Base-by-base conservation (phyloP, 2,797 vertebrate genomes). In the Poecilia velifera region DNA sequence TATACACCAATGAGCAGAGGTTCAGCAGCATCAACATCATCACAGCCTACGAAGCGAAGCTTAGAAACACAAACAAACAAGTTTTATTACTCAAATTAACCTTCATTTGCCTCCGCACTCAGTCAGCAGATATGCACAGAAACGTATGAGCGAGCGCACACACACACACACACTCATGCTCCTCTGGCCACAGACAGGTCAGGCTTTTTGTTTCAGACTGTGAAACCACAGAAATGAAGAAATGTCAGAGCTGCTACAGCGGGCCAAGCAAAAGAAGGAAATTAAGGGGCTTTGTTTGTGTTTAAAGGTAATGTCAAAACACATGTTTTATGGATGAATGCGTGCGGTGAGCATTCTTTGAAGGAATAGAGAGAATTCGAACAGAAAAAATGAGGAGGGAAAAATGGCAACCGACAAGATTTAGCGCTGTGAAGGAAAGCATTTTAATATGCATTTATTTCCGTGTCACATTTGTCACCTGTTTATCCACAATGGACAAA, bases 251-350 rank as follows among this genome's bases (percentile, higher is more conserved):
- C 79, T 87, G 82, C 59, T 87, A 89, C 74, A 90, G 86, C 82
- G 85, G 86, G 74, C 79, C 83, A 73, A 81, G 28, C 78, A 84
- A 90, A 90, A 76, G 82, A 87, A 76, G 76, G 84, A 92, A 89
- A 90, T 93, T 89, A 92, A 87, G 89, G 88, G 82, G 87, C 90
- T 90, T 91, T 93, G 90, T 92, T 88, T 83, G 85, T 80, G 86
- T 89, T 89, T 85, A 84, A 82, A 73, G 78, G 86, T 82, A 86
- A 89, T 86, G 91, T 91, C 90, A 91, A 91, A 94, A 94, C 92
- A 92, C 83, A 83, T 86, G 87, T 91, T 71, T 71, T 80, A 86
- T 57, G 75, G 82, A 91, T 88, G 89, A 88, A 79, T 68, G 85
- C 86, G 86, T 84, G 84, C 81, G 75, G 78, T 76, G 72, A 84